These are phyloP conservation scores for Papilio glaucus DNA, from an alignment of 1,140 invertebrate genomes.

Conservation along the genomic window DNA sequence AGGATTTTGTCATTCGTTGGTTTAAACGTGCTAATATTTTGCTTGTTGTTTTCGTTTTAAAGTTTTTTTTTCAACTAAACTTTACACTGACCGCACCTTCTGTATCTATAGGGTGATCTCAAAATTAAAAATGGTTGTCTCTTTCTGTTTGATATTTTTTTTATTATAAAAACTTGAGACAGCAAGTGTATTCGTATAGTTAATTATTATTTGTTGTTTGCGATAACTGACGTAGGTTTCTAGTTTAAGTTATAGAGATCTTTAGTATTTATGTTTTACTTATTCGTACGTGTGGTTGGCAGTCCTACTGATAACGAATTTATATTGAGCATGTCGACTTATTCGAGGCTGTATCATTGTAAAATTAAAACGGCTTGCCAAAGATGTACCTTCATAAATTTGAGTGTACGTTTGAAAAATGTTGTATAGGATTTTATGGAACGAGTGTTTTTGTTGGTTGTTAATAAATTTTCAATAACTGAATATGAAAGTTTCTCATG, in stretches of 20 bases:
- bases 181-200: slow-evolving; percentile 4
- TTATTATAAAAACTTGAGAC: not conserved
- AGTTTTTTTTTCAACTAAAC: slow-evolving; percentile 16
- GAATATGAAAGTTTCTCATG: slow-evolving; percentile 20
- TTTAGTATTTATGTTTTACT: slow-evolving; percentile 35
- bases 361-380: slow-evolving; percentile 72
- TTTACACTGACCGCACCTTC: slow-evolving; percentile 7
- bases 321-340: slow-evolving; percentile 27
- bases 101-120: slow-evolving; percentile 18
- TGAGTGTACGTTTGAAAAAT: slow-evolving; percentile 51
- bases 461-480: slow-evolving; percentile 67
- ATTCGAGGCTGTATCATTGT: slow-evolving; percentile 33
- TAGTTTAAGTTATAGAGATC: slow-evolving; percentile 33
- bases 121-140: slow-evolving; percentile 7
- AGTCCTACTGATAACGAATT: slow-evolving; percentile 25
- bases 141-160: not conserved
- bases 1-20: slow-evolving; percentile 42
- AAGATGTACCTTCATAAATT: slow-evolving; percentile 70
- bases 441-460: slow-evolving; percentile 69
- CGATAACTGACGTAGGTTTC: slow-evolving; percentile 10
- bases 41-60: slow-evolving; percentile 17
- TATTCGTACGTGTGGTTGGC: slow-evolving; percentile 19
- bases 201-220: slow-evolving; percentile 23
- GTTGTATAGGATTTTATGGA: slow-evolving; percentile 62
- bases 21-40: slow-evolving; percentile 31